phyloP scores from a whole-genome alignment of 64 coral and sea anemone genomes.

The Montipora foliosa region DNA sequence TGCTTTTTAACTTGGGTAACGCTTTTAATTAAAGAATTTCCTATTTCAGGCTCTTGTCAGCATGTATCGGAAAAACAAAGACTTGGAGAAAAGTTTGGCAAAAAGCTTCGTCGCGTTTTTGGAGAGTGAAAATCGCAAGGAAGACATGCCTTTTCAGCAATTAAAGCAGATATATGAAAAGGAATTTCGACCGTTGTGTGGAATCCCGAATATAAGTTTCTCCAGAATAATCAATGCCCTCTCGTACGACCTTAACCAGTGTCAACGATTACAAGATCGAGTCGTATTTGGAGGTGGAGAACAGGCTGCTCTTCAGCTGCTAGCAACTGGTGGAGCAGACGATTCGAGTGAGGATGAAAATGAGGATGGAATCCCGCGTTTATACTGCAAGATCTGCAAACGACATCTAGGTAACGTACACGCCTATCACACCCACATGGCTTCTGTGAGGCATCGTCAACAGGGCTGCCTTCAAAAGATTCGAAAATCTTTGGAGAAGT shows the following conservation, averaged over 20 bases:
- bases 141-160: slow-evolving; percentile 33
- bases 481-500: slow-evolving; percentile 72
- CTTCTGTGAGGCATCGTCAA: slow-evolving; percentile 65
- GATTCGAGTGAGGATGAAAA: neutral
- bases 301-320: slow-evolving; percentile 65
- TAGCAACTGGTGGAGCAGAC: slow-evolving; percentile 28
- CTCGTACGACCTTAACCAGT: slow-evolving; percentile 57
- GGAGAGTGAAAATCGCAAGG: slow-evolving; percentile 44
- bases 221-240: slow-evolving; percentile 55
- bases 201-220: slow-evolving; percentile 31
- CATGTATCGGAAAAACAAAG: neutral
- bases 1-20: no score
- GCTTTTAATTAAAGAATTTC: no score
- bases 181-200: neutral
- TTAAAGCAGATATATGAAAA: slow-evolving; percentile 58
- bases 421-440: neutral
- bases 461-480: slow-evolving; percentile 66
- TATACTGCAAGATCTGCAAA: slow-evolving; percentile 44
- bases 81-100: slow-evolving; percentile 55
- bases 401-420: neutral
- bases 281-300: slow-evolving; percentile 80
- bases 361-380: neutral
- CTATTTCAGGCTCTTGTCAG: no score
- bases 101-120: slow-evolving; percentile 57
- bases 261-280: slow-evolving; percentile 61